phyloP scores from a whole-genome alignment of 2,797 vertebrate genomes.

The Channallabes apus region DNA sequence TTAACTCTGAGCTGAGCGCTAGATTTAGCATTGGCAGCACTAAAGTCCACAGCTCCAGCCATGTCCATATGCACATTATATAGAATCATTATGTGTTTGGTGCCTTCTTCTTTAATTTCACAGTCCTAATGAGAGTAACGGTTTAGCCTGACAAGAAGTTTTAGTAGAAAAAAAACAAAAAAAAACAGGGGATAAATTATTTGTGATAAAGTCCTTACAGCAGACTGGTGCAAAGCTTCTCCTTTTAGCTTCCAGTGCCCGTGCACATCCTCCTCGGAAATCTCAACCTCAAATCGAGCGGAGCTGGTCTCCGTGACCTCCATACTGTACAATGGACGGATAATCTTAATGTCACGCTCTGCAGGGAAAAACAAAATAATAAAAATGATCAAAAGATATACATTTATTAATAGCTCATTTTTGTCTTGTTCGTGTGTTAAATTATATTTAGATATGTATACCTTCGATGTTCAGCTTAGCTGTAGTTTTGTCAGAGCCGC shows the following conservation, averaged over 20 bases:
- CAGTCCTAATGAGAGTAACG: slow-evolving; percentile 78
- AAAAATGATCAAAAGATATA: not conserved
- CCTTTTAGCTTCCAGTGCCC: slow-evolving; percentile 93
- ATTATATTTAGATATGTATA: slow-evolving; percentile 53
- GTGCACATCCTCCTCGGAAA: slow-evolving; percentile 91
- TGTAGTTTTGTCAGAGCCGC: slow-evolving; percentile 90
- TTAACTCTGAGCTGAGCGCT: slow-evolving; percentile 94
- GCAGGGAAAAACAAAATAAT: slow-evolving; percentile 36
- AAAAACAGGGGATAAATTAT: not conserved
- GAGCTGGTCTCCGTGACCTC: slow-evolving; percentile 92
- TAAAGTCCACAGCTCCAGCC: slow-evolving; percentile 91
- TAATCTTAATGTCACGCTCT: slow-evolving; percentile 94
- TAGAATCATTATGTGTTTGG: slow-evolving; percentile 86
- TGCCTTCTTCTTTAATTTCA: slow-evolving; percentile 96
- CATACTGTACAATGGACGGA: slow-evolving; percentile 88
- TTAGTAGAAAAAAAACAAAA: not conserved
- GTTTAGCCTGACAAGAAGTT: not conserved
- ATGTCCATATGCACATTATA: slow-evolving; percentile 90
- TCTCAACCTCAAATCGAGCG: slow-evolving; percentile 93
- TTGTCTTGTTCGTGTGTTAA: not conserved
- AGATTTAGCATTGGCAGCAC: slow-evolving; percentile 93
- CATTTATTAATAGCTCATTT: not conserved
- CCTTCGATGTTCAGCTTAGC: slow-evolving; percentile 92
- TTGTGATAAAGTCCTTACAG: slow-evolving; percentile 74
- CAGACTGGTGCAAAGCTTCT: slow-evolving; percentile 83